Evolutionary conservation across 2,888 invertebrate genomes (phyloP), one percentile per base, ranked within the genome.

Genomic region (Cataglyphis rosenhaueri): DNA sequence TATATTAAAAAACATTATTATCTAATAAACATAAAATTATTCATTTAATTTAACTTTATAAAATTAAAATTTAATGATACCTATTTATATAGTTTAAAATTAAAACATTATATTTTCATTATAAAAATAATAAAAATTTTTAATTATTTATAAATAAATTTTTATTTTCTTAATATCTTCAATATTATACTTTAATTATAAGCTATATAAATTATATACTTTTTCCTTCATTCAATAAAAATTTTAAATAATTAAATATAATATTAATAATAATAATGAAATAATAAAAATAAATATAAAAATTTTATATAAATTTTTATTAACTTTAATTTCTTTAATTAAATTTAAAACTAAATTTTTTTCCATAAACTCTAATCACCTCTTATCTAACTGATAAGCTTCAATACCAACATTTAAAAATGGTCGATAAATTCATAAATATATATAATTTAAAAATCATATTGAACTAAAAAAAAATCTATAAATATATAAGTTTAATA

Each of bases 81-180:
- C 1, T 25, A 25, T 25, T 41, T 41, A 41, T 12, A 41, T 41
- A 41, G 12, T 41, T 97, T 71, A 96, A 41, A 41, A 25, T 21
- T 12, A 41, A 41, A 41, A 41, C 96, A 41, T 41, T 41, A 41
- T 12, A 41, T 41, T 15, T 41, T 41, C 12, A 41, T 41, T 41
- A 15, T 12, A 15, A 41, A 12, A 3, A 41, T 0, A 97, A 61
- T 96, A 96, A 21, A 97, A 96, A 94, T 97, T 96, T 0, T 0
- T 32, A 6, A 32, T 32, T 94, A 94, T 95, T 0, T 95, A 41
- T 41, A 25, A 25, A 25, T 25, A n/a, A n/a, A n/a, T n/a, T n/a
- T n/a, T 21, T 21, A 21, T 96, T 76, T 94, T 95, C 89, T 85
- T 95, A 64, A 64, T 25, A 62, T 35, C 35, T 93, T 97, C 79